These are phyloP conservation scores for Dromius quadrimaculatus DNA, from an alignment of 2,888 invertebrate genomes.

Conservation along the genomic window DNA sequence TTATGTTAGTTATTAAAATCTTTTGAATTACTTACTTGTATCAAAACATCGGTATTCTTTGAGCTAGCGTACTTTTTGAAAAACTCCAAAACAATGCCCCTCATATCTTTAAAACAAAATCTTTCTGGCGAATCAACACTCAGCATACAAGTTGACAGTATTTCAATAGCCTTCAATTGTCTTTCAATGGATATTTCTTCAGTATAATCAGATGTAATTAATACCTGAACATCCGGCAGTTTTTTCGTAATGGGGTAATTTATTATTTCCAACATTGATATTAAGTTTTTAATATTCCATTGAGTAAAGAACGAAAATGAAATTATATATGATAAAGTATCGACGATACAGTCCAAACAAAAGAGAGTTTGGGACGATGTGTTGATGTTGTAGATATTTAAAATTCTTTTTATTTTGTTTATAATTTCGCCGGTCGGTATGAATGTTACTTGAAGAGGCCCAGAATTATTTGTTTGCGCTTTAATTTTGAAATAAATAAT, in stretches of 20 bases:
- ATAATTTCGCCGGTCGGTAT: conserved; percentile 16
- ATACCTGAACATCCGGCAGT: not conserved
- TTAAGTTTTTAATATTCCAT: conserved; percentile 7
- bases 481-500: conserved; percentile 10
- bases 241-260: conserved; percentile 23
- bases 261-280: conserved; percentile 31
- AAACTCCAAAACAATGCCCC: conserved; percentile 12
- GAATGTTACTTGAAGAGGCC: conserved; percentile 22
- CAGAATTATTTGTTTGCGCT: not conserved
- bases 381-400: conserved; percentile 29
- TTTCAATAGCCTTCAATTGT: conserved; percentile 28
- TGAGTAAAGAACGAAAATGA: conserved; percentile 9
- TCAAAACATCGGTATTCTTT: conserved; percentile 16
- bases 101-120: conserved; percentile 13
- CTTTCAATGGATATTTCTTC: conserved; percentile 18
- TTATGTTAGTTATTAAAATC: not conserved
- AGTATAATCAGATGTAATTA: not conserved
- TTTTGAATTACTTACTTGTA: conserved; percentile 19
- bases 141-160: conserved; percentile 29
- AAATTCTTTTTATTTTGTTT: conserved; percentile 22
- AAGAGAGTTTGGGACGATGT: conserved; percentile 5
- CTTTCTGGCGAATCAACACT: conserved; percentile 16
- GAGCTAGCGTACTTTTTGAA: conserved; percentile 8
- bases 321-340: conserved; percentile 17
- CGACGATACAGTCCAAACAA: conserved; percentile 36